Evolutionary conservation across 2,888 invertebrate species (phyloP).

Genomic region (Himalopsyche tibetana): DNA sequence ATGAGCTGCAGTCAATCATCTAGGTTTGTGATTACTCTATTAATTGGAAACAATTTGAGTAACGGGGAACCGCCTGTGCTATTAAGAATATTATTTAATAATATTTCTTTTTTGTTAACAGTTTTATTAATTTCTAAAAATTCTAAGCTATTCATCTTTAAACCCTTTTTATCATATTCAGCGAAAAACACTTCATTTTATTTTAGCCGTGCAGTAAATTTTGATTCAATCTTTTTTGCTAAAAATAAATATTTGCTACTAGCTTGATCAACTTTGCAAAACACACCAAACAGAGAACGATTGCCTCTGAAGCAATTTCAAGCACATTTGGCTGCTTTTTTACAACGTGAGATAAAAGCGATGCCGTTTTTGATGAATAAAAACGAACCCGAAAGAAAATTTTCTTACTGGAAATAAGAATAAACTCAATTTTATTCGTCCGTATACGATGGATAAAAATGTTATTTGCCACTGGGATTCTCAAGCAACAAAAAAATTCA

Average conservation of each 20-base stretch:
- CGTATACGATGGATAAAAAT: neutral
- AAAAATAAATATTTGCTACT: neutral
- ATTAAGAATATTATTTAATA: too few relatives aligned
- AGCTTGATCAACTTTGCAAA: neutral
- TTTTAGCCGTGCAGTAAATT: too few relatives aligned
- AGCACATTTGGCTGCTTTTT: conserved; percentile 10
- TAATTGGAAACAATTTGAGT: too few relatives aligned
- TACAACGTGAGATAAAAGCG: conserved; percentile 5
- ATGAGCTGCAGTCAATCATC: too few relatives aligned
- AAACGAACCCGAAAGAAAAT: neutral
- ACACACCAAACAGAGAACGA: neutral
- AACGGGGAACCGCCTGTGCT: too few relatives aligned
- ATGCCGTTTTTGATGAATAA: conserved; percentile 5
- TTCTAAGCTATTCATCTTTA: too few relatives aligned
- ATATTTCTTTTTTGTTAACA: too few relatives aligned
- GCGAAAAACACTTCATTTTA: too few relatives aligned
- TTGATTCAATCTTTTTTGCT: neutral
- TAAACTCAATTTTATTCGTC: neutral
- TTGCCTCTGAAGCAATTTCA: neutral
- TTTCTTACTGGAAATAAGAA: neutral
- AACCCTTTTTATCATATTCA: too few relatives aligned
- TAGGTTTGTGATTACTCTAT: too few relatives aligned
- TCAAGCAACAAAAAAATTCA: neutral
- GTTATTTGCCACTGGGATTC: neutral
- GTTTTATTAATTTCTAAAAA: too few relatives aligned